Evolutionary conservation across 2,113 vertebrate species (phyloP).

Genomic region (Clupea harengus): DNA sequence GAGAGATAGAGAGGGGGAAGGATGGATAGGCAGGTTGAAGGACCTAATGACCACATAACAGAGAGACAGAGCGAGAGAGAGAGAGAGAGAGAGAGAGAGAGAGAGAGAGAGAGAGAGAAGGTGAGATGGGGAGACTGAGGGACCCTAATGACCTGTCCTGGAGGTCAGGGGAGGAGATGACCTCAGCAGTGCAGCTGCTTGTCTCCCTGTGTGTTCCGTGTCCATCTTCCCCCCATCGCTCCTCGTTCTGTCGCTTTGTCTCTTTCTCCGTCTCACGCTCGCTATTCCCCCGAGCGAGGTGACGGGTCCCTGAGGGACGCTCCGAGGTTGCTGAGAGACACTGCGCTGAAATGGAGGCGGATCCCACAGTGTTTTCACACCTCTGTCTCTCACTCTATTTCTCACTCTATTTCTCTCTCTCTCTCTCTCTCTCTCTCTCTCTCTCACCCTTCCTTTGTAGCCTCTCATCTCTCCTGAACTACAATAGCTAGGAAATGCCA

Average conservation of each 20-base stretch:
- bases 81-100: slow-evolving; percentile 1
- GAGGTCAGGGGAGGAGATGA: slow-evolving; percentile 8
- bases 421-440: not conserved
- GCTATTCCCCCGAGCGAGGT: not conserved
- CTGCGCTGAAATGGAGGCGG: not conserved
- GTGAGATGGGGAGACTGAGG: not conserved
- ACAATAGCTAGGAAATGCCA: not conserved
- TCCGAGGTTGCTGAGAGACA: not conserved
- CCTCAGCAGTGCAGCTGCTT: slow-evolving; percentile 7
- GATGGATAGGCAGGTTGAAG: not conserved
- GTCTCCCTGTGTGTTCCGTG: not conserved
- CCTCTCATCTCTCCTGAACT: not conserved
- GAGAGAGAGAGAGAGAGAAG: not conserved
- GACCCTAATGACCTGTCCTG: not conserved
- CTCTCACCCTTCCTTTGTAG: not conserved
- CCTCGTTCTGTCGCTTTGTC: not conserved
- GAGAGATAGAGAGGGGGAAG: not conserved
- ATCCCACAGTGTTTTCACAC: not conserved
- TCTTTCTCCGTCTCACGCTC: not conserved
- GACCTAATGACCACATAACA: not conserved
- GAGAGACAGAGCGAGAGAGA: not conserved
- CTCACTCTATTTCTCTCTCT: not conserved
- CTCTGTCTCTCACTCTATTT: not conserved
- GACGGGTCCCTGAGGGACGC: not conserved
- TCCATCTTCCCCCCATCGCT: not conserved